Base-by-base conservation (phyloP, 1,140 invertebrate species). In the Bombus terrestris region DNA sequence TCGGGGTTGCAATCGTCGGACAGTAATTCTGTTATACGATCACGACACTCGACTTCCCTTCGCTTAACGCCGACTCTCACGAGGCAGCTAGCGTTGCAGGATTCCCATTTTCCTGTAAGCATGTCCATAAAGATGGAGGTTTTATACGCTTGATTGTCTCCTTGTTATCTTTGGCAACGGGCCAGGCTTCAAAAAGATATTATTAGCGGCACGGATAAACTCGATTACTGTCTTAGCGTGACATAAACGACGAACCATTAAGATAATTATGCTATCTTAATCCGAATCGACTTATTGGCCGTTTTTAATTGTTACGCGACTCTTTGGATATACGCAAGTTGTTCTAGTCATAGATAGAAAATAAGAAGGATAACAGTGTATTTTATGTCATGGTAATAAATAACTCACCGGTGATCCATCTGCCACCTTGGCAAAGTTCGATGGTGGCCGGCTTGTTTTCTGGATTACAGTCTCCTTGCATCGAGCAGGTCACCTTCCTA, bases 71-170 rank as follows among this genome's bases (percentile, higher is more conserved):
- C 93, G 32, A 88, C 86, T 79, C 91, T 94, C 9, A 71, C n/a
- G 18, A 83, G 72, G 32, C 93, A 94, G 15, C 91, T 94, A 32
- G 93, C 92, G 66, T 94, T 93, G 76, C 93, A 94, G 12, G 86
- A 73, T 59, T 90, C 90, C 93, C 93, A 94, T 83, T 91, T 93
- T 57, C 91, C 93, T 94, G 68, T 22, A 89, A 85, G 62, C n/a
- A 76, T 53, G 35, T 1, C 18, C 57, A 74, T 53, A 66, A 79
- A 68, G 41, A 68, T 39, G 10, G 9, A 53, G 28, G 32, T 57
- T 59, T 59, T 68, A 72, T n/a, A 18, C 37, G 28, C 35, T 66
- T 53, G 41, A 80, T 69, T 1, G 25, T n/a, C 43, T 9, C 15
- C 37, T n/a, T 22, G 1, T 1, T 9, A 8, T 71, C 66, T 81